A percentile compares a stretch with the other conserved stretches of the same genome.
These are phyloP conservation scores for Drosophila helvetica DNA, from an alignment of 2,888 invertebrate species.

Conservation along the genomic window DNA sequence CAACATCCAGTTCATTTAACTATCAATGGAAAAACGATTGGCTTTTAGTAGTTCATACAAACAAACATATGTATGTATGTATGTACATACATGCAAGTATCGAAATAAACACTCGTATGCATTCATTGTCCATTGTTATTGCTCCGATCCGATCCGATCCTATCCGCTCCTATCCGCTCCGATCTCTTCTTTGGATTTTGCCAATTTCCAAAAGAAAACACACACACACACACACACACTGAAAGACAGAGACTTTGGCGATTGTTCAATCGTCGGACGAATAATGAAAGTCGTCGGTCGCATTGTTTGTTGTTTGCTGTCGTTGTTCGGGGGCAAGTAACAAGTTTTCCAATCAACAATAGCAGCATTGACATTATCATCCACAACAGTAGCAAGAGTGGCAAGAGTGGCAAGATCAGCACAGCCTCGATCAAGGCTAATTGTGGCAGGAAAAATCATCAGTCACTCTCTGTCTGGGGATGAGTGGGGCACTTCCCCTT, in stretches of 20 bases:
- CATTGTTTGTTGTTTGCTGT: slow-evolving; percentile 10
- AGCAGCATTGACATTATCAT: slow-evolving; percentile 8
- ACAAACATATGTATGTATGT: neutral
- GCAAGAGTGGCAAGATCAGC: neutral
- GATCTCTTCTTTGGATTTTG: slow-evolving; percentile 54
- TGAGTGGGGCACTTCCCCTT: slow-evolving; percentile 6
- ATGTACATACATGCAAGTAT: neutral
- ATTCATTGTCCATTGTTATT: slow-evolving; percentile 28
- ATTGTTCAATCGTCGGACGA: slow-evolving; percentile 65
- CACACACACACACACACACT: neutral
- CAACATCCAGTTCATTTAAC: neutral
- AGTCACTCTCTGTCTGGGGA: slow-evolving; percentile 1
- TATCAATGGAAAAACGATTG: neutral
- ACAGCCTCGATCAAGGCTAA: slow-evolving; percentile 1
- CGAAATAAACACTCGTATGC: neutral
- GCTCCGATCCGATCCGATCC: slow-evolving; percentile 30
- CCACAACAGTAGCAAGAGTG: slow-evolving; percentile 10
- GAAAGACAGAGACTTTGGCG: slow-evolving; percentile 23
- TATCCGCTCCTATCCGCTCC: slow-evolving; percentile 22
- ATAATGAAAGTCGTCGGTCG: slow-evolving; percentile 68
- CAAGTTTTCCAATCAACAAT: slow-evolving; percentile 58
- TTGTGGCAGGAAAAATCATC: slow-evolving; percentile 12
- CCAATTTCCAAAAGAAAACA: slow-evolving; percentile 54
- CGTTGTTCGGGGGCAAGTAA: slow-evolving; percentile 25
- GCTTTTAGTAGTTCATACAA: neutral